Percentiles rank a stretch among this genome's conserved stretches.
These are phyloP conservation scores for Dynastes grantii DNA, from an alignment of 2,888 invertebrate genomes.

Conservation along the genomic window DNA sequence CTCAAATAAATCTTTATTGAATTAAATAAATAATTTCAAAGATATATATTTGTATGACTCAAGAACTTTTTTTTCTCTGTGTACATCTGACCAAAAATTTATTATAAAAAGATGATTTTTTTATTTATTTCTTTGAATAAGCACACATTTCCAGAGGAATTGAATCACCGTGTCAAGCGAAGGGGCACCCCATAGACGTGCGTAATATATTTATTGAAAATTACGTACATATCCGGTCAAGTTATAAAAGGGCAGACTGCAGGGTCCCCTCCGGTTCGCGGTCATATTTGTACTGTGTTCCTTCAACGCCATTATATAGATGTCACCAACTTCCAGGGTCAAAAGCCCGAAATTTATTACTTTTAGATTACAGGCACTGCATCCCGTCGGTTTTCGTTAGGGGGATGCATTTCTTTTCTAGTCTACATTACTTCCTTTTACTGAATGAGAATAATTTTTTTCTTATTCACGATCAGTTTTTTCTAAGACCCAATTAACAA, in stretches of 20 bases:
- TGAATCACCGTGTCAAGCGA: background rate
- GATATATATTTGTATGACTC: too few relatives aligned
- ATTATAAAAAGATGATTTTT: too few relatives aligned
- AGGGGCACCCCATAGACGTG: too few relatives aligned
- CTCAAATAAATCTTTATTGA: too few relatives aligned
- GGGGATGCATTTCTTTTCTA: constrained; percentile 17
- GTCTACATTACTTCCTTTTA: constrained; percentile 21
- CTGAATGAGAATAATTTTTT: background rate
- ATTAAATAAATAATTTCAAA: too few relatives aligned
- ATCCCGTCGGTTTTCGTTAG: background rate
- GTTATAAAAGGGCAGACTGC: background rate
- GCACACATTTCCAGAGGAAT: background rate
- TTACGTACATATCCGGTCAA: constrained; percentile 9
- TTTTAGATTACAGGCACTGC: constrained; percentile 33
- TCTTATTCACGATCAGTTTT: too few relatives aligned
- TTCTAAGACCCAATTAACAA: too few relatives aligned
- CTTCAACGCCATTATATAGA: constrained; percentile 45
- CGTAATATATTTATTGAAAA: background rate
- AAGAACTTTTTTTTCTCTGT: too few relatives aligned
- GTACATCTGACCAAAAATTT: too few relatives aligned
- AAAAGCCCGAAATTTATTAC: constrained; percentile 50
- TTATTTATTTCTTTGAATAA: too few relatives aligned
- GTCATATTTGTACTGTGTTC: background rate
- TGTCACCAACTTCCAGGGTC: constrained; percentile 48
- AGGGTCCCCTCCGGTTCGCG: background rate